Evolutionary conservation across 2,113 vertebrate species (phyloP).

Genomic region (Calypte anna): DNA sequence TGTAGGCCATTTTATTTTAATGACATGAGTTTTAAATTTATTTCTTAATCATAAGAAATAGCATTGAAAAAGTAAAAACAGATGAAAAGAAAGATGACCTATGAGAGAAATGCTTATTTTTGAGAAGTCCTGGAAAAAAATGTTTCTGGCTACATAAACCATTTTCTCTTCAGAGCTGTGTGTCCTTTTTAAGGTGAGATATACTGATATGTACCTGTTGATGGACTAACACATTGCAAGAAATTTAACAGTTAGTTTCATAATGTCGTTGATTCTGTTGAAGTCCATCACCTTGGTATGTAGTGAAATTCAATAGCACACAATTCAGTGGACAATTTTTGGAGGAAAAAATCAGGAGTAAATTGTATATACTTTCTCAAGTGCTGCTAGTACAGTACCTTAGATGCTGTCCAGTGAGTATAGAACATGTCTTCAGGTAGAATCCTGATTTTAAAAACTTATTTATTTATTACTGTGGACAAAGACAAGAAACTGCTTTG

Average conservation of each 20-base stretch:
- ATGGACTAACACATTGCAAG: background rate
- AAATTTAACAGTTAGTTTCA: background rate
- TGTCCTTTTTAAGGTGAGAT: background rate
- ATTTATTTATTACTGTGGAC: background rate
- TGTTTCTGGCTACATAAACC: background rate
- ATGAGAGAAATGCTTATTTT: background rate
- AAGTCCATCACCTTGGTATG: background rate
- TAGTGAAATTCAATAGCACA: background rate
- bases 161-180: background rate
- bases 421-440: background rate
- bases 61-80: background rate
- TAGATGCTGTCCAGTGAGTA: background rate
- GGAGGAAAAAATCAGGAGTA: background rate
- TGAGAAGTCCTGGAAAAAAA: background rate
- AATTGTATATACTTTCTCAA: constrained; percentile 16
- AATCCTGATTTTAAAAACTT: background rate
- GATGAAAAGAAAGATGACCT: background rate
- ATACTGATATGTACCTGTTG: background rate
- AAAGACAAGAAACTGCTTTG: background rate
- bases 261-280: background rate
- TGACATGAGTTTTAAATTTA: background rate
- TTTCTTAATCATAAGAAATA: background rate
- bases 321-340: background rate
- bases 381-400: constrained; percentile 15
- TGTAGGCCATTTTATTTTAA: background rate